Conservation (phyloP, 2,113 vertebrate species). For the Dasyornis broadbenti region DNA sequence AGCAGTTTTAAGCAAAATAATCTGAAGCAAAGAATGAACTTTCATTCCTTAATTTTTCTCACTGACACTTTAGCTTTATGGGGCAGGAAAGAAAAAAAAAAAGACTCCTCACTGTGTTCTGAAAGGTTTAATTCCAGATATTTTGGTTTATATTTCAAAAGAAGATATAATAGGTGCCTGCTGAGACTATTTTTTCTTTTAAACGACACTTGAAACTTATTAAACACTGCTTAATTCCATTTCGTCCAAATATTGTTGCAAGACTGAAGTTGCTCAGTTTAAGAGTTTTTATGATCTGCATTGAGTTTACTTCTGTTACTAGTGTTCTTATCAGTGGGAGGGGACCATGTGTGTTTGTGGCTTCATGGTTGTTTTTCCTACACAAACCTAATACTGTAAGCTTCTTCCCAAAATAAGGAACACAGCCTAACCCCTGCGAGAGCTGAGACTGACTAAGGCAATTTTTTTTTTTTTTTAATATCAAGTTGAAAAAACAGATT, state of each 20-base stretch:
- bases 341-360: accelerated
- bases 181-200: neutral
- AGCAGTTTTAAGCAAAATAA: neutral
- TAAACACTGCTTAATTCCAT: neutral
- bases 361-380: neutral
- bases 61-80: neutral
- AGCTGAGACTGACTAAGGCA: neutral
- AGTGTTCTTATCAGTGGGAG: neutral
- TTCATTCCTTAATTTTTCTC: constrained; percentile 1
- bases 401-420: neutral
- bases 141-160: neutral
- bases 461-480: neutral
- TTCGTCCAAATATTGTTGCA: neutral
- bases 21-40: neutral
- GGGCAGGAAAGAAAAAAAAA: neutral
- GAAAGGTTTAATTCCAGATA: neutral
- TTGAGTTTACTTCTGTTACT: neutral
- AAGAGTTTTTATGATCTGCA: neutral
- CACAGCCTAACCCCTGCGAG: neutral
- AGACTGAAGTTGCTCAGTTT: neutral
- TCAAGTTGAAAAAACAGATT: neutral
- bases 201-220: neutral
- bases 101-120: neutral
- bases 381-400: neutral
- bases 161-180: neutral